Evolutionary conservation across 2,113 vertebrate species (phyloP).

Genomic region (Steatornis caripensis): DNA sequence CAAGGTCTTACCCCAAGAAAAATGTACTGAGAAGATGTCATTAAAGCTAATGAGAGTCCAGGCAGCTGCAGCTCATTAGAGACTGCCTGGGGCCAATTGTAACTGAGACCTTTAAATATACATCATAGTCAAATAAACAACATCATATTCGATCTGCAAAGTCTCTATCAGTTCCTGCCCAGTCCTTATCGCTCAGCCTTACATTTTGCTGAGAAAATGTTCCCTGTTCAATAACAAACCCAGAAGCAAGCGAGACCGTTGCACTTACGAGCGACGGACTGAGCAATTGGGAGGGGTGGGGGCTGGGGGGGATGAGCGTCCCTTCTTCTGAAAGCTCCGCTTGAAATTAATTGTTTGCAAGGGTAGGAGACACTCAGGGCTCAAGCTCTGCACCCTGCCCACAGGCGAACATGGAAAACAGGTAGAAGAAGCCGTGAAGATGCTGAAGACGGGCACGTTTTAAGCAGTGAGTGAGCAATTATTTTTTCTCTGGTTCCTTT

Average conservation of each 20-base stretch:
- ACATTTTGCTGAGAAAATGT: constrained; percentile 52
- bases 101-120: constrained; percentile 79
- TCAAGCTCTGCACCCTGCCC: neutral
- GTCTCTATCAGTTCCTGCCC: constrained; percentile 57
- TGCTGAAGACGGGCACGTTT: neutral
- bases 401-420: neutral
- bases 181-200: constrained; percentile 22
- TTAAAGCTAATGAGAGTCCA: constrained; percentile 71
- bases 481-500: neutral
- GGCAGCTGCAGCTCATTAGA: constrained; percentile 80
- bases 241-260: neutral
- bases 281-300: neutral
- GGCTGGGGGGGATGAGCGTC: accelerated
- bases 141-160: constrained; percentile 65
- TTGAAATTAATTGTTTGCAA: neutral
- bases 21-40: constrained; percentile 73
- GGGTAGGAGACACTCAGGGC: neutral
- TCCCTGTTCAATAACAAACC: constrained; percentile 47
- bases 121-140: constrained; percentile 80
- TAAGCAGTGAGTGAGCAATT: neutral
- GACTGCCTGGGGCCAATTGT: constrained; percentile 70
- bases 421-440: neutral
- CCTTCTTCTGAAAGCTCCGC: neutral
- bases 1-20: constrained; percentile 66
- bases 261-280: neutral